A percentile compares a stretch with the other conserved stretches of the same genome.
Evolutionary conservation across 2,113 vertebrate genomes (phyloP).

Genomic region (Notarius lentiginosus): DNA sequence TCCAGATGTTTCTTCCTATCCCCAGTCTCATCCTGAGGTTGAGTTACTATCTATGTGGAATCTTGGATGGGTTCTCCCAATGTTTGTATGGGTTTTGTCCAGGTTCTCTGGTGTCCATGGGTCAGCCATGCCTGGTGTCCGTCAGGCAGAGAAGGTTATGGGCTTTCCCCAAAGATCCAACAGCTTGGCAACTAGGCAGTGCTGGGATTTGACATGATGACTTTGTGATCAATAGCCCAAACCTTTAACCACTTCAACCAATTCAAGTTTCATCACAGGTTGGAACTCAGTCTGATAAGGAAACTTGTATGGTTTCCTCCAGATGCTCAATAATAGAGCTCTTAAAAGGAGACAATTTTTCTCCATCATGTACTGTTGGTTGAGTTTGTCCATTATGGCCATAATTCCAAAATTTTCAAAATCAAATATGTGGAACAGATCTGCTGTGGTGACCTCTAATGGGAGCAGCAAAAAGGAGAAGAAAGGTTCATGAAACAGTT

Average conservation of each 20-base stretch:
- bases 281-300: background rate
- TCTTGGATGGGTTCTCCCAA: background rate
- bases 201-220: background rate
- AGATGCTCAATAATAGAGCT: background rate
- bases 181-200: background rate
- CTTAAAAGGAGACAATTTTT: background rate
- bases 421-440: too few species aligned
- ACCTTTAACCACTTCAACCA: background rate
- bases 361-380: background rate
- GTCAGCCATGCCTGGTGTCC: background rate
- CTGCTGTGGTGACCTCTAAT: too few species aligned
- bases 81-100: background rate
- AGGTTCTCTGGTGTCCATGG: background rate
- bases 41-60: background rate
- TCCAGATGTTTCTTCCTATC: conserved; percentile 8
- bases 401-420: background rate
- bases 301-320: background rate
- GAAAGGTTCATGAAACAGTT: background rate
- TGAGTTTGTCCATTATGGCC: background rate
- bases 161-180: background rate
- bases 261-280: background rate
- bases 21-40: background rate
- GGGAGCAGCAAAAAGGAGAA: too few species aligned
- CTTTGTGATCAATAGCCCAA: background rate
- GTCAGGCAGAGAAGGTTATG: background rate